Base-by-base conservation (phyloP, 2,888 invertebrate species). In the Thelaira solivaga region DNA sequence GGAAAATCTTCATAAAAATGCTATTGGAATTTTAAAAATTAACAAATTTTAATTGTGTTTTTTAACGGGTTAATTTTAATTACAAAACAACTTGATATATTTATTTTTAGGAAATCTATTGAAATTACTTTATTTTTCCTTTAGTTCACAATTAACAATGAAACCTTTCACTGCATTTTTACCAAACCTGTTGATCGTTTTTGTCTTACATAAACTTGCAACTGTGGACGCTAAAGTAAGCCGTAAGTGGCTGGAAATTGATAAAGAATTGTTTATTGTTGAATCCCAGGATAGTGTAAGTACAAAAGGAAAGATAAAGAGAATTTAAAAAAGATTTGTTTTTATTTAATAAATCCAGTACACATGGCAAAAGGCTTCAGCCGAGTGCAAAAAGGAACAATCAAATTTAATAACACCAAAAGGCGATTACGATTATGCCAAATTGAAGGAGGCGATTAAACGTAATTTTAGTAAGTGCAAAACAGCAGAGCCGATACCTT, bases 401-500 rank as follows among this genome's bases (percentile, higher is more conserved):
- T 29, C 49, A 1, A 5, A 53, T 53, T 49, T 78, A 20, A 61
- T 78, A 3, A 26, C n/a, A 2, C 64, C 49, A 11, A 45, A 16
- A 3, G 39, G 18, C 4, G 47, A 59, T 16, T 69, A 51, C 16
- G 51, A 65, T 26, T 75, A 61, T 47, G 45, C 61, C 1, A 47
- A 65, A 36, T 20, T 78, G 2, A 62, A 55, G 10, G 20, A 59
- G 13, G 45, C 18, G 2, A 51, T 69, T 18, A 59, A 55, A 8
- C 13, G 29, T 13, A 74, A 47, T 53, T 65, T 78, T 18, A 24
- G 78, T 78, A 65, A 74, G 65, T 74, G 11, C 1, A 2, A 11
- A n/a, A 11, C 11, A 4, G 6, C 31, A 31, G 8, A 7, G 31
- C 6, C 2, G 4, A 31, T 2, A 7, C 8, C 6, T 31, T n/a